These are phyloP conservation scores for Odontothrips loti DNA, from an alignment of 2,888 invertebrate genomes.

Conservation along the genomic window DNA sequence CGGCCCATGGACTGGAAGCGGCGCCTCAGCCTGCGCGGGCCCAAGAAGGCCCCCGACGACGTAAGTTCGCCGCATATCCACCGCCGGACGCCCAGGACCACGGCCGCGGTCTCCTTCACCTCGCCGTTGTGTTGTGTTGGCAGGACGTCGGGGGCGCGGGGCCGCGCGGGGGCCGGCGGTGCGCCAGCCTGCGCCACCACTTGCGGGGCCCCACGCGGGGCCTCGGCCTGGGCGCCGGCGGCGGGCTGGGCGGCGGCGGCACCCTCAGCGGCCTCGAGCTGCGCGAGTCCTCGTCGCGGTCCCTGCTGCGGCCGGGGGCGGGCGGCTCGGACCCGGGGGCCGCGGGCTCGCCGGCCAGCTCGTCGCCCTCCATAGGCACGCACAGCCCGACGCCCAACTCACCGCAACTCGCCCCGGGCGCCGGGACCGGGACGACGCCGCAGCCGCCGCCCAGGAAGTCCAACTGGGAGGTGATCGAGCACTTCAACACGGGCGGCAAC, in stretches of 20 bases:
- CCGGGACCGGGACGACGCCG: too few relatives aligned
- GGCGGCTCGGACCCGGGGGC: slow-evolving; percentile 29
- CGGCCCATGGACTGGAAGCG: slow-evolving; percentile 38
- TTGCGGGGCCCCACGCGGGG: slow-evolving; percentile 43
- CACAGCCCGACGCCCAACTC: slow-evolving; percentile 44
- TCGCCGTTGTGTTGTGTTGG: slow-evolving; percentile 6
- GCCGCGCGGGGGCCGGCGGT: slow-evolving; percentile 44
- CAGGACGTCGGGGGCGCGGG: slow-evolving; percentile 34
- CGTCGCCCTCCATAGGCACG: slow-evolving; percentile 28
- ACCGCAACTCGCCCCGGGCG: too few relatives aligned
- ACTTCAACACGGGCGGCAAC: slow-evolving; percentile 62
- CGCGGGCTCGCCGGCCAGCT: slow-evolving; percentile 42
- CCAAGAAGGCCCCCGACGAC: slow-evolving; percentile 38
- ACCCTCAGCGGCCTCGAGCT: slow-evolving; percentile 43
- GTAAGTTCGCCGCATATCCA: slow-evolving; percentile 35
- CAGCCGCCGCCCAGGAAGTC: slow-evolving; percentile 68
- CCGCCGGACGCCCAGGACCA: neutral
- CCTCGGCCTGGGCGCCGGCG: slow-evolving; percentile 40
- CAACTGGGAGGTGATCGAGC: slow-evolving; percentile 89
- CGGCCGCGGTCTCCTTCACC: neutral
- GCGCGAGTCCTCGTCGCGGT: slow-evolving; percentile 42
- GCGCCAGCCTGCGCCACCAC: slow-evolving; percentile 51
- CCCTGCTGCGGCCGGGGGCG: slow-evolving; percentile 37
- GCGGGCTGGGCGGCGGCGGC: slow-evolving; percentile 44
- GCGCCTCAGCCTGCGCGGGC: slow-evolving; percentile 39